Percentiles rank a stretch among this genome's conserved stretches.
Conservation (phyloP, 2,888 invertebrate species). For the Doris montereyensis region DNA sequence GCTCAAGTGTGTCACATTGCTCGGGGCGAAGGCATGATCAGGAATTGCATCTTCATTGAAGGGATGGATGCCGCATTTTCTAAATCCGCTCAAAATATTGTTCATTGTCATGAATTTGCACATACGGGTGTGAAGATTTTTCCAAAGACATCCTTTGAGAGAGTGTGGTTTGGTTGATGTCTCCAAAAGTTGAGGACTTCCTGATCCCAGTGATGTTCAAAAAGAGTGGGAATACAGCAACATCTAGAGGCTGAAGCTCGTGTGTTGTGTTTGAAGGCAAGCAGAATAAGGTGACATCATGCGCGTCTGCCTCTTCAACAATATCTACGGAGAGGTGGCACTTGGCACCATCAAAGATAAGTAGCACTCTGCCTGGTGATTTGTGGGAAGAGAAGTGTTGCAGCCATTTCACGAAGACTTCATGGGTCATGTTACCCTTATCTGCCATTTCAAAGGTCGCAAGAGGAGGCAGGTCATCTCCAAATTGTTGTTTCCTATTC, state of each 20-base stretch:
- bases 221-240: slow-evolving; percentile 4
- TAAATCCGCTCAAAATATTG: no score
- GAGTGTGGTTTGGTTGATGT: no score
- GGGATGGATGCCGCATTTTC: slow-evolving; percentile 1
- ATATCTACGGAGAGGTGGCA: no score
- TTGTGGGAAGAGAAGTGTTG: background rate
- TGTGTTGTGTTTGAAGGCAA: slow-evolving; percentile 8
- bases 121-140: background rate
- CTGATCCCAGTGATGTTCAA: slow-evolving; percentile 18
- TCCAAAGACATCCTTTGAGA: no score
- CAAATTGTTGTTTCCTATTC: slow-evolving; percentile 9
- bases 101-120: slow-evolving; percentile 2
- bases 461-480: slow-evolving; percentile 12
- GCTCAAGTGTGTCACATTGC: slow-evolving; percentile 20
- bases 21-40: slow-evolving; percentile 19
- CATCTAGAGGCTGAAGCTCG: slow-evolving; percentile 5
- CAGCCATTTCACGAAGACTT: no score
- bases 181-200: slow-evolving; percentile 16
- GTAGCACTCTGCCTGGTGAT: background rate
- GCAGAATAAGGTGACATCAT: no score
- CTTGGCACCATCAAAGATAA: no score
- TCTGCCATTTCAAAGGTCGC: no score
- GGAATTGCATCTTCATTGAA: slow-evolving; percentile 2
- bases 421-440: no score
- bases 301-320: no score